Evolutionary conservation across 1,140 invertebrate genomes (phyloP).

Genomic region (Eumaeus atala): DNA sequence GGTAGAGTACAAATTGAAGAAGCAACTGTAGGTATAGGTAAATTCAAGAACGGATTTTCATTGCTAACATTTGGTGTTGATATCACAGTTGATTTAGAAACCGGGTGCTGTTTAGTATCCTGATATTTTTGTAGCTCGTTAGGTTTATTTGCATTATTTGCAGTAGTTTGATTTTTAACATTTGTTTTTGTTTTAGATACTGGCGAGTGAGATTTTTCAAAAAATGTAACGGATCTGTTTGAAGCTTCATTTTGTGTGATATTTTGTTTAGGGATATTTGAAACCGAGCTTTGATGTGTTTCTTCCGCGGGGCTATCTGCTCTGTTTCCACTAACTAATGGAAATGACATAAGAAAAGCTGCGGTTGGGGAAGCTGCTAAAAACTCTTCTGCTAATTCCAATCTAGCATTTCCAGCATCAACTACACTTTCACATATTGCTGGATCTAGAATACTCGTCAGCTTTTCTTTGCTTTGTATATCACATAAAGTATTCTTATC

Average conservation of each 20-base stretch:
- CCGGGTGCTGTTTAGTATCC: slow-evolving; percentile 32
- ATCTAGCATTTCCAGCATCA: slow-evolving; percentile 75
- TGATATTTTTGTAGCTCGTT: slow-evolving; percentile 39
- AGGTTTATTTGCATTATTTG: slow-evolving; percentile 32
- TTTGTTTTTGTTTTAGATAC: slow-evolving; percentile 40
- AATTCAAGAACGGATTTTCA: slow-evolving; percentile 60
- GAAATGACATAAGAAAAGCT: slow-evolving; percentile 84
- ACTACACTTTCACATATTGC: slow-evolving; percentile 71
- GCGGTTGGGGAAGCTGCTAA: slow-evolving; percentile 86
- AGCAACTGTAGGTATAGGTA: slow-evolving; percentile 49
- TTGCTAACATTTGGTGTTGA: slow-evolving; percentile 28
- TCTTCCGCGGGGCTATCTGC: slow-evolving; percentile 69
- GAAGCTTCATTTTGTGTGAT: slow-evolving; percentile 38
- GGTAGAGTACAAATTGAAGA: slow-evolving; percentile 44
- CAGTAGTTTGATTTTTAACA: slow-evolving; percentile 32
- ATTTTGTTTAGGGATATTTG: slow-evolving; percentile 40
- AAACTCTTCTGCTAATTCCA: slow-evolving; percentile 83
- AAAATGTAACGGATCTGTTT: slow-evolving; percentile 37
- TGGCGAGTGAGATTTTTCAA: slow-evolving; percentile 41
- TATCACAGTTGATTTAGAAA: slow-evolving; percentile 32
- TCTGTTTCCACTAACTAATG: slow-evolving; percentile 76
- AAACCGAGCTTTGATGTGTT: slow-evolving; percentile 22
- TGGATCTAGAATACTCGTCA: slow-evolving; percentile 64
- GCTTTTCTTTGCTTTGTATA: slow-evolving; percentile 63
- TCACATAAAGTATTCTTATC: slow-evolving; percentile 31